Percentiles rank a stretch among this genome's conserved stretches.
These are phyloP conservation scores for Cryptus viduatorius DNA, from an alignment of 2,888 invertebrate genomes.

Conservation along the genomic window DNA sequence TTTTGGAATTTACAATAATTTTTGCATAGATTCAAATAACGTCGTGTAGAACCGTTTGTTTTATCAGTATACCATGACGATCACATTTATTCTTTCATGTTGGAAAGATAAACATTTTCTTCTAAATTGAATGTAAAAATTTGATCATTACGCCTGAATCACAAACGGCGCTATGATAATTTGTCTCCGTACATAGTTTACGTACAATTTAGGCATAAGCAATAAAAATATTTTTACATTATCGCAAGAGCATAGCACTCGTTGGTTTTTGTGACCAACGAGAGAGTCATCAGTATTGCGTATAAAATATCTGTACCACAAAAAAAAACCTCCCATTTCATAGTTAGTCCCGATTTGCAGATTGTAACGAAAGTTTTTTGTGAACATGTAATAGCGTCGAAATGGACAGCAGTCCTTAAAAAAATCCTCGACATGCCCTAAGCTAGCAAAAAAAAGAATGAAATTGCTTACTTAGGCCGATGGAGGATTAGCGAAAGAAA, in stretches of 20 bases:
- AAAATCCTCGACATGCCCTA: slow-evolving; percentile 80
- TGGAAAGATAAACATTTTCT: background rate
- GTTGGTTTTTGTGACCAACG: slow-evolving; percentile 10
- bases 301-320: background rate
- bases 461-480: slow-evolving; percentile 71
- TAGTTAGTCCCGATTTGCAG: slow-evolving; percentile 6
- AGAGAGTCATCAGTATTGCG: background rate
- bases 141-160: background rate
- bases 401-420: slow-evolving; percentile 80
- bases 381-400: slow-evolving; percentile 80
- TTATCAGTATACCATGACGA: background rate
- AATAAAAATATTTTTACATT: background rate
- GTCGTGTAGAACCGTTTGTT: background rate
- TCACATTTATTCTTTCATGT: background rate
- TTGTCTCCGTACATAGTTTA: background rate
- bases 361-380: slow-evolving; percentile 79
- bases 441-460: slow-evolving; percentile 66
- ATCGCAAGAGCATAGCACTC: slow-evolving; percentile 19
- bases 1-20: background rate
- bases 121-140: background rate
- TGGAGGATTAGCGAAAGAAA: slow-evolving; percentile 70
- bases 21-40: background rate
- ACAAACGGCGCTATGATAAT: background rate
- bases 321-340: background rate
- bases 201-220: background rate